Percentiles rank a stretch among this genome's conserved stretches.
Evolutionary conservation across 2,797 vertebrate species (phyloP).

Genomic region (Typhlichthys subterraneus): DNA sequence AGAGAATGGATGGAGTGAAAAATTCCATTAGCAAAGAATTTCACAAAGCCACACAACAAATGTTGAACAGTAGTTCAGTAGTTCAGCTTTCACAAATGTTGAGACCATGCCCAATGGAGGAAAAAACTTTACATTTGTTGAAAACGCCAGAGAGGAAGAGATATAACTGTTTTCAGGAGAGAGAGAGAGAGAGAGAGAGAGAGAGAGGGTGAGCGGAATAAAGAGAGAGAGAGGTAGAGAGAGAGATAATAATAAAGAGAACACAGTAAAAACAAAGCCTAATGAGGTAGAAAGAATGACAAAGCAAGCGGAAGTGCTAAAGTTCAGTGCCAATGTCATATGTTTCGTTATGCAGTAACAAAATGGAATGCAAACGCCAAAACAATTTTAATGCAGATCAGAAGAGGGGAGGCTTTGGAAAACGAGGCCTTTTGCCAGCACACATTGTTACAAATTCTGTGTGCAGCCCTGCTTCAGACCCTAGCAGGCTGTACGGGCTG

Average conservation of each 20-base stretch:
- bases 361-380: slow-evolving; percentile 50
- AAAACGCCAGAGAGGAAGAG: background rate
- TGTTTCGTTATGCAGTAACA: slow-evolving; percentile 27
- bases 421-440: slow-evolving; percentile 54
- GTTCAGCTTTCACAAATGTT: too few species aligned
- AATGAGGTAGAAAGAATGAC: background rate
- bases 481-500: slow-evolving; percentile 39
- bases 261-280: background rate
- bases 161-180: background rate
- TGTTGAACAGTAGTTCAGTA: too few species aligned
- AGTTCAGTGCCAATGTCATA: slow-evolving; percentile 41
- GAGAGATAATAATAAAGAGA: background rate
- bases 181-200: background rate
- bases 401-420: slow-evolving; percentile 49
- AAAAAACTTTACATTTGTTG: too few species aligned
- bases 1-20: too few species aligned
- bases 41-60: too few species aligned
- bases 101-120: too few species aligned
- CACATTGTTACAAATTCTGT: slow-evolving; percentile 54
- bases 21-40: too few species aligned
- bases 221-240: background rate
- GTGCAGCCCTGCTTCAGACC: slow-evolving; percentile 33
- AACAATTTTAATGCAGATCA: slow-evolving; percentile 63
- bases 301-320: background rate
- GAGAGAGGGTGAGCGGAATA: background rate